Evolutionary conservation across 2,113 vertebrate genomes (phyloP).

Genomic region (Orthonyx spaldingii): DNA sequence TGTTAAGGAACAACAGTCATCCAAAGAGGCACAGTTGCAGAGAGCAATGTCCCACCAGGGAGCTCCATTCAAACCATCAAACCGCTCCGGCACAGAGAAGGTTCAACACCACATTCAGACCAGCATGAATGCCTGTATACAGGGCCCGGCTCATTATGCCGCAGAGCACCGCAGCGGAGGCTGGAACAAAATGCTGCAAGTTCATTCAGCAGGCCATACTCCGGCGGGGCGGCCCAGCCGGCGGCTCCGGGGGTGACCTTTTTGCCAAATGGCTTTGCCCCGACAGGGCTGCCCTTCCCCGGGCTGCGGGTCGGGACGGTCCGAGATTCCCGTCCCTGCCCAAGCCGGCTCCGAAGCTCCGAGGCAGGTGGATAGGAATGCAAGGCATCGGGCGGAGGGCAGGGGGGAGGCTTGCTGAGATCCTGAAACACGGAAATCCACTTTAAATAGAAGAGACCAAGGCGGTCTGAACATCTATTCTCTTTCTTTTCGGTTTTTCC

Average conservation of each 20-base stretch:
- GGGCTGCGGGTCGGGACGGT: not conserved
- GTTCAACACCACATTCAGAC: constrained; percentile 82
- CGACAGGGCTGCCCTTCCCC: not conserved
- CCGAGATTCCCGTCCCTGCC: not conserved
- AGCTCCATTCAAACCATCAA: constrained; percentile 76
- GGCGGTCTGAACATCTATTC: accelerated
- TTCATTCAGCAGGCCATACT: constrained; percentile 37
- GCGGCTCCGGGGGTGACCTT: not conserved
- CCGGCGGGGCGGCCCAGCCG: not conserved
- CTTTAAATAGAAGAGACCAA: not conserved
- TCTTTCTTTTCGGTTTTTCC: accelerated
- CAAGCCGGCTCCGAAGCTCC: no score
- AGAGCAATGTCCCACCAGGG: constrained; percentile 83
- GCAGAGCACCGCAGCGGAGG: constrained; percentile 19
- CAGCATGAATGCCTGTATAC: constrained; percentile 78
- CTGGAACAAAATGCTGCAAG: constrained; percentile 38
- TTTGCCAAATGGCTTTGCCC: not conserved
- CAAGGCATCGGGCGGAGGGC: not conserved
- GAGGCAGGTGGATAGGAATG: not conserved
- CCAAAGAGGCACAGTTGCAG: constrained; percentile 77
- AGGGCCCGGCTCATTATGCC: constrained; percentile 67
- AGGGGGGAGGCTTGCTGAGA: not conserved
- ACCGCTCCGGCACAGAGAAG: constrained; percentile 80
- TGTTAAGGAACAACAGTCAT: constrained; percentile 81
- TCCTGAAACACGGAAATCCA: not conserved